phyloP scores from a whole-genome alignment of 2,113 vertebrate genomes.

The Poecilia latipinna region DNA sequence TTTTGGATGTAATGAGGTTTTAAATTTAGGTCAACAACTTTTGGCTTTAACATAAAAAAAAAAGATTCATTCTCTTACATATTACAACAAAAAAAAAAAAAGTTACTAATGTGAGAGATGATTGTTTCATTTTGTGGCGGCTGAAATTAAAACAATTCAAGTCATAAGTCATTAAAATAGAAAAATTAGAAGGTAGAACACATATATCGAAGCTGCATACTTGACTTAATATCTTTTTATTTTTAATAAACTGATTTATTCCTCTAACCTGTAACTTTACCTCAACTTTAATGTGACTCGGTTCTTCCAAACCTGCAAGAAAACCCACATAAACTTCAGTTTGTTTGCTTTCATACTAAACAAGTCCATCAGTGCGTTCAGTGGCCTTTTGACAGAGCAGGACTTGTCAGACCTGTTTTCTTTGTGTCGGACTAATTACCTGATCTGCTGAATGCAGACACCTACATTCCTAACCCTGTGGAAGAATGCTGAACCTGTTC shows the following conservation, averaged over 20 bases:
- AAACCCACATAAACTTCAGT: neutral
- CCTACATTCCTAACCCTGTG: neutral
- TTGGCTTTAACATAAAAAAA: neutral
- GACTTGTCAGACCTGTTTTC: neutral
- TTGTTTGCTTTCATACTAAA: neutral
- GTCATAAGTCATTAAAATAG: neutral
- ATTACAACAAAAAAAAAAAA: neutral
- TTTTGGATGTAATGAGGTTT: neutral
- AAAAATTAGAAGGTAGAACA: neutral
- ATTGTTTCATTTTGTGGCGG: neutral
- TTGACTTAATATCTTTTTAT: neutral
- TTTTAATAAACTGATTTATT: neutral
- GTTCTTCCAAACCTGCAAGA: neutral
- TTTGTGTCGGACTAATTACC: neutral
- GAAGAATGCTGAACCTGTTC: neutral
- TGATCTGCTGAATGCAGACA: neutral
- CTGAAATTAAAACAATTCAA: neutral
- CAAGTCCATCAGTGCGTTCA: neutral
- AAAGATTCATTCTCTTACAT: neutral
- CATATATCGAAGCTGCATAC: neutral
- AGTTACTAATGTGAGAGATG: neutral
- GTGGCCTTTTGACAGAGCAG: neutral
- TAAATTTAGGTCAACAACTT: conserved; percentile 1
- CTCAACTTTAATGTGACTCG: neutral
- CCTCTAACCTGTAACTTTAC: neutral